phyloP scores from a whole-genome alignment of 2,113 vertebrate species.

The Puma concolor region DNA sequence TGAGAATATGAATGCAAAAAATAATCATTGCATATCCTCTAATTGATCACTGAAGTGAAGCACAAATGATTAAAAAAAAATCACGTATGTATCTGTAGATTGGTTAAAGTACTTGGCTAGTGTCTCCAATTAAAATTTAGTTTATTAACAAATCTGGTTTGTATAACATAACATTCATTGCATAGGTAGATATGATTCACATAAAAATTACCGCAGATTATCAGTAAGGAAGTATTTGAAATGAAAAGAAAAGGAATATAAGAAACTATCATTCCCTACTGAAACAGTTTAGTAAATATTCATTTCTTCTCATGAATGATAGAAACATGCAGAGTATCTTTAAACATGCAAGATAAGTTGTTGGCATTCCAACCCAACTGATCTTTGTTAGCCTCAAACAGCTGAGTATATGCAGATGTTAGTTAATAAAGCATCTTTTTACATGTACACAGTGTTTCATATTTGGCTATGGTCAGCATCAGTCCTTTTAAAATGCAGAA shows the following conservation, averaged over 20 bases:
- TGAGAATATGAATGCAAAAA: slow-evolving; percentile 56
- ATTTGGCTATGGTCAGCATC: slow-evolving; percentile 29
- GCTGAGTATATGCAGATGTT: not conserved
- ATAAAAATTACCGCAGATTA: not conserved
- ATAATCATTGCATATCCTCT: slow-evolving; percentile 41
- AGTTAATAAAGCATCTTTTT: not conserved
- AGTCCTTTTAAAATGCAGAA: slow-evolving; percentile 63
- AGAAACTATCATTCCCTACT: not conserved
- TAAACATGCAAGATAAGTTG: slow-evolving; percentile 71
- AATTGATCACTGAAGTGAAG: slow-evolving; percentile 66
- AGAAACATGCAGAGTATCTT: slow-evolving; percentile 69
- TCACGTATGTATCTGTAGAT: slow-evolving; percentile 36
- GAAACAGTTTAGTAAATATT: not conserved
- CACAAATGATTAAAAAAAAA: slow-evolving; percentile 50
- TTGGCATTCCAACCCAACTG: slow-evolving; percentile 7
- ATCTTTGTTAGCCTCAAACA: slow-evolving; percentile 70
- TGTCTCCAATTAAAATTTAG: slow-evolving; percentile 73
- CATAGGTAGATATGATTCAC: slow-evolving; percentile 2
- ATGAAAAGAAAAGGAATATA: slow-evolving; percentile 14
- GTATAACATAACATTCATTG: not conserved
- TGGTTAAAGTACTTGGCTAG: slow-evolving; percentile 65
- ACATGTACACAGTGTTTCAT: slow-evolving; percentile 9
- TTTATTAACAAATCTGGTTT: slow-evolving; percentile 67
- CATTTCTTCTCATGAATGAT: slow-evolving; percentile 51
- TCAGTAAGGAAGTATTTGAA: not conserved